Evolutionary conservation across 2,888 invertebrate genomes (phyloP), one percentile per base, ranked within the genome.

Genomic region (Scaptomyza reducta): DNA sequence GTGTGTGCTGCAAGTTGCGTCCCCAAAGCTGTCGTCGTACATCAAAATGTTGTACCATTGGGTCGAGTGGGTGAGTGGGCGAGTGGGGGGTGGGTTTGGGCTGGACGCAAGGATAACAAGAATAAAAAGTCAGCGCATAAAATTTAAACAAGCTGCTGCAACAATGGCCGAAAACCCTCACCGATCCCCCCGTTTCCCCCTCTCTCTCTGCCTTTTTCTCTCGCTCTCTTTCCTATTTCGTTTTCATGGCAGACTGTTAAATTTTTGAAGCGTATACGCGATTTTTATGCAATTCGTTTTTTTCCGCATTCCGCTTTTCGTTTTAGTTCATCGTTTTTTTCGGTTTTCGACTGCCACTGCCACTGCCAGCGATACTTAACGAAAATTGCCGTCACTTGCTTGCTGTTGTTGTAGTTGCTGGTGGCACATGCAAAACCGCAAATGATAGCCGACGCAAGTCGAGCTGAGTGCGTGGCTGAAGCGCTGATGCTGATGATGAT

Each of bases 111-210:
- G 69, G 50, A 54, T 57, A 66, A 67, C 73, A 72, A 72, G 54
- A 51, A 64, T 62, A 58, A 70, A 64, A 62, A 51, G 50, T 44
- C 57, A 61, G 56, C 46, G 68, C 79, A 77, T 73, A 62, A 73
- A 83, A 80, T 68, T 80, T 70, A 61, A 77, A 68, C 81, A 80
- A 77, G 81, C 77, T 80, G 77, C 70, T 66, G 77, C 57, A 59
- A 70, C 65, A 71, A 70, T 72, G 33, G 44, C 29, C 44, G 29
- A 46, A 49, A 42, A 38, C 9, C 14, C 38, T 38, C 38, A 7
- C 9, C 14, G 9, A 38, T 14, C 42, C 22, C 5, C 42, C 18
- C 5, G 1, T 2, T 1, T 7, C 33, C 33, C 9, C 13, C 27
- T 29, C 22, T 11, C 13, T 16, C 10, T 11, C 10, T 7, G 4